Percentiles rank a stretch among this genome's conserved stretches.
Evolutionary conservation across 2,888 invertebrate genomes (phyloP).

Genomic region (Polyommatus iphigenia): DNA sequence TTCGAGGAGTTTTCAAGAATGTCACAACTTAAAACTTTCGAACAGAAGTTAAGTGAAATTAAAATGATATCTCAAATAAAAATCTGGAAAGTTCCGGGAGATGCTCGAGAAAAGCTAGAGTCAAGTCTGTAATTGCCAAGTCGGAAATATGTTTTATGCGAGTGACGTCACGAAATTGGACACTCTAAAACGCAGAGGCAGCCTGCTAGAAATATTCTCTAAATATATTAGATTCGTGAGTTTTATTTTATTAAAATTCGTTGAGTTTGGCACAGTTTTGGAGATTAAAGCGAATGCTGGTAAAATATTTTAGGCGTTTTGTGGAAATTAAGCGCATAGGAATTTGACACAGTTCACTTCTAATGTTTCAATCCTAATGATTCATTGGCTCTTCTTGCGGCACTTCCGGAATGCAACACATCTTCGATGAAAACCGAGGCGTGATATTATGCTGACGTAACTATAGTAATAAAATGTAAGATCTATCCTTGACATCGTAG

Average conservation of each 20-base stretch:
- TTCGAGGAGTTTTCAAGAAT: neutral
- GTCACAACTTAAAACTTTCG: slow-evolving; percentile 1
- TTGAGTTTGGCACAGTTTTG: neutral
- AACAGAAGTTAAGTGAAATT: slow-evolving; percentile 19
- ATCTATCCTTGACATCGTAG: no score
- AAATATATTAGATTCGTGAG: neutral
- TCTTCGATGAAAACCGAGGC: no score
- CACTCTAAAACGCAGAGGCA: neutral
- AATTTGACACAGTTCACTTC: neutral
- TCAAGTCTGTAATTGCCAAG: slow-evolving; percentile 19
- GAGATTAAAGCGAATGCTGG: neutral
- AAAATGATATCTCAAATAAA: slow-evolving; percentile 27
- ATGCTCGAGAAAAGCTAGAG: neutral
- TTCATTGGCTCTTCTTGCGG: no score
- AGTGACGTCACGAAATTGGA: slow-evolving; percentile 2
- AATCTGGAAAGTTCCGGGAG: neutral
- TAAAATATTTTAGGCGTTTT: neutral
- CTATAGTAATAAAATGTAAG: no score
- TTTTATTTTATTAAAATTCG: neutral
- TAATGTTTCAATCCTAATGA: neutral
- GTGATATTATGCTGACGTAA: no score
- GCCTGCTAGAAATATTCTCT: neutral
- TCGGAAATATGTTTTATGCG: slow-evolving; percentile 16
- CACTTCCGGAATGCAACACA: no score
- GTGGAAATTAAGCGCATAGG: neutral